A percentile compares a stretch with the other conserved stretches of the same genome.
Evolutionary conservation across 2,888 invertebrate genomes (phyloP).

Genomic region (Metopia argyrocephala): DNA sequence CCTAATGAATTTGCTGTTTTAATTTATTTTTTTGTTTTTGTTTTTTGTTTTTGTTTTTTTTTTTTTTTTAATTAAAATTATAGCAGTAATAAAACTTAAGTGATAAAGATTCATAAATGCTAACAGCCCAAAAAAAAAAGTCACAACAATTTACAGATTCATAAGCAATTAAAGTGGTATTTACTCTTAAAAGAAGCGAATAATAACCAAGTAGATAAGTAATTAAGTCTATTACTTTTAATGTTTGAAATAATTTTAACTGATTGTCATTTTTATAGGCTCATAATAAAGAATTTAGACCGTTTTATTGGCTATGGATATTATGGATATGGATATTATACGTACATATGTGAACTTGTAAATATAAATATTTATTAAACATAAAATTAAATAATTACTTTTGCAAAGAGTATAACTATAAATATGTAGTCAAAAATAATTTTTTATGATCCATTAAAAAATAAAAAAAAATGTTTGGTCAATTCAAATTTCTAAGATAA

Average conservation of each 20-base stretch:
- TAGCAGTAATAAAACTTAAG: neutral
- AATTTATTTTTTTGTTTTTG: too few species aligned
- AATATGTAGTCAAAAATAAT: too few species aligned
- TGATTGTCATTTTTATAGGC: slow-evolving; percentile 28
- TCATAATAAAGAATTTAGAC: neutral
- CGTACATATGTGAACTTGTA: too few species aligned
- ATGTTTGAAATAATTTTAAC: slow-evolving; percentile 9
- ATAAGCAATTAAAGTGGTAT: slow-evolving; percentile 33
- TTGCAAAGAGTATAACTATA: too few species aligned
- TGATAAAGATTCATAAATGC: neutral
- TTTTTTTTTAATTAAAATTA: slow-evolving; percentile 4
- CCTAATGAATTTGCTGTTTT: too few species aligned
- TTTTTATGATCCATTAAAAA: too few species aligned
- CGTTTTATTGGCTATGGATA: neutral
- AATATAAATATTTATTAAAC: too few species aligned
- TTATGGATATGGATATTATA: too few species aligned
- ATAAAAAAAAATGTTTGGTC: too few species aligned
- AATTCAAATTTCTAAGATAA: too few species aligned
- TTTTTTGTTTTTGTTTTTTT: neutral
- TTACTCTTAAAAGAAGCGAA: neutral
- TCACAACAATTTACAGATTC: slow-evolving; percentile 42
- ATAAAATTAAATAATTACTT: too few species aligned
- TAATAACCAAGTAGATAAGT: neutral
- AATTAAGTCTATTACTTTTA: neutral
- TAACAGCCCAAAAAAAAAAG: slow-evolving; percentile 1